phyloP scores from a whole-genome alignment of 1,140 invertebrate genomes.

The Battus philenor region DNA sequence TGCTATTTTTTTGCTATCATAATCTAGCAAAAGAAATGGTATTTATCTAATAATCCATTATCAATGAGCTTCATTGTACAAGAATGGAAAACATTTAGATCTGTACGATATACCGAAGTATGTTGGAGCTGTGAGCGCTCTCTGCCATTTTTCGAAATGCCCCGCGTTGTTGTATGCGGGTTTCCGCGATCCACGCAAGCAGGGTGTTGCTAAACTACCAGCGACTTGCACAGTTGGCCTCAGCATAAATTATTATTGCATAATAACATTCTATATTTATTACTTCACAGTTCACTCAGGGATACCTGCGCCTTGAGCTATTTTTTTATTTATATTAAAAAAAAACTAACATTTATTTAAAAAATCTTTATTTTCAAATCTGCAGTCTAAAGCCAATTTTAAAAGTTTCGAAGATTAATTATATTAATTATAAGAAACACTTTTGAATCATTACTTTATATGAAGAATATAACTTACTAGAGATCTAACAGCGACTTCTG shows the following conservation, averaged over 20 bases:
- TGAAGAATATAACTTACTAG: too few relatives aligned
- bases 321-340: background rate
- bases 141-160: slow-evolving; percentile 13
- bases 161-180: background rate
- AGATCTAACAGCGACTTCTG: too few relatives aligned
- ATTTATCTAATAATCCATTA: too few relatives aligned
- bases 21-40: too few relatives aligned
- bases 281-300: background rate
- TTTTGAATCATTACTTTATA: too few relatives aligned
- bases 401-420: too few relatives aligned
- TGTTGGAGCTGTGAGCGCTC: background rate
- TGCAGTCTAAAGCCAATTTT: too few relatives aligned
- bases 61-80: too few relatives aligned
- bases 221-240: slow-evolving; percentile 1
- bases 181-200: slow-evolving; percentile 4
- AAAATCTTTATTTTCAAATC: too few relatives aligned
- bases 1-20: too few relatives aligned
- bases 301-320: background rate
- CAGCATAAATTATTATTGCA: background rate
- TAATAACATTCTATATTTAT: background rate
- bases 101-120: background rate
- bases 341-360: background rate
- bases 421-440: too few relatives aligned
- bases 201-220: background rate
- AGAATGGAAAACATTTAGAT: background rate